Evolutionary conservation across 1,140 invertebrate genomes (phyloP).

Genomic region (Heterodera carotae): DNA sequence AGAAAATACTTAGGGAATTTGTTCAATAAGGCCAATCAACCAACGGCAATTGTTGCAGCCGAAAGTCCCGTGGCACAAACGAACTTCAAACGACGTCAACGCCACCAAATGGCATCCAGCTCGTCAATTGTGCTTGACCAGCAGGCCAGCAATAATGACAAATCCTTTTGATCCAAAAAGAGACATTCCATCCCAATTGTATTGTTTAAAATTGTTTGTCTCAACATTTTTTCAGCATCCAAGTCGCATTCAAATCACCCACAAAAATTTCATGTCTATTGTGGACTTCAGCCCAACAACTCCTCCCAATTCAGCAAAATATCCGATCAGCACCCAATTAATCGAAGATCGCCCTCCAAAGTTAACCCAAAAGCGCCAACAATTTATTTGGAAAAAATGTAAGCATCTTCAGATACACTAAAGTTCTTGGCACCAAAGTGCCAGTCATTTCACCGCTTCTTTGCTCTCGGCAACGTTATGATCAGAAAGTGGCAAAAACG

Average conservation of each 20-base stretch:
- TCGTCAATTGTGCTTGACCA: slow-evolving; percentile 29
- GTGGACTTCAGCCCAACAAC: slow-evolving; percentile 18
- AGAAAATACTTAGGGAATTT: neutral
- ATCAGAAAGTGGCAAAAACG: neutral
- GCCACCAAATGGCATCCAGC: slow-evolving; percentile 26
- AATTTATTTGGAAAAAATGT: neutral
- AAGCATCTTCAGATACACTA: neutral
- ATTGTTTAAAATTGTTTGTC: no score
- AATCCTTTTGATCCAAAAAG: neutral
- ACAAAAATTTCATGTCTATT: slow-evolving; percentile 31
- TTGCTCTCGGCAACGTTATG: neutral
- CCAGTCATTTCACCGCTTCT: neutral
- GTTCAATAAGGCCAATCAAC: neutral
- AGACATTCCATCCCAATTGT: slow-evolving; percentile 1
- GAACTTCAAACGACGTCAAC: slow-evolving; percentile 9
- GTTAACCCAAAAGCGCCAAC: neutral
- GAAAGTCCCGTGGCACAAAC: neutral
- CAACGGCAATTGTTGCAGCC: neutral
- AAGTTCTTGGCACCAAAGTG: neutral
- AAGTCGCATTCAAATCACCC: slow-evolving; percentile 27
- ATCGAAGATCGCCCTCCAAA: slow-evolving; percentile 1
- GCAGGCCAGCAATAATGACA: neutral
- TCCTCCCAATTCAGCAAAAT: slow-evolving; percentile 10
- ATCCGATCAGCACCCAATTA: neutral
- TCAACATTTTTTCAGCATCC: slow-evolving; percentile 18